Percentiles rank a stretch among this genome's conserved stretches.
Evolutionary conservation across 1,140 invertebrate species (phyloP).

Genomic region (Melipona quadrifasciata): DNA sequence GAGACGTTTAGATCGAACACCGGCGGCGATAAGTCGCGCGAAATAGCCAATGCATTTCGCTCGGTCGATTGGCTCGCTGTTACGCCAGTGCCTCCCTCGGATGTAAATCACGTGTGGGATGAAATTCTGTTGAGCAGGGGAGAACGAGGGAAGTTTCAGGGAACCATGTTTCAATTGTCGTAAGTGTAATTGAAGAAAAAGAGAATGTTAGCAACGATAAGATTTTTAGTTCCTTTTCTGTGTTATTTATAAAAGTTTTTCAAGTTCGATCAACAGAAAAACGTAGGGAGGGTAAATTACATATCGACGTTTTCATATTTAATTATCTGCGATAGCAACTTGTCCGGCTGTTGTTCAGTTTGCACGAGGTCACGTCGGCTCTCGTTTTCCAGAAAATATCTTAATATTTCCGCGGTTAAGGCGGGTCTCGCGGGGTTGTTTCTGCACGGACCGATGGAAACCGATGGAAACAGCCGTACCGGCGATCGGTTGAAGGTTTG

Average conservation of each 20-base stretch:
- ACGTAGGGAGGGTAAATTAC: no score
- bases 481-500: slow-evolving; percentile 55
- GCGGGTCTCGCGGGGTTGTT: neutral
- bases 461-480: slow-evolving; percentile 47
- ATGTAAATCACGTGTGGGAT: neutral
- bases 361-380: no score
- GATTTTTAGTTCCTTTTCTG: no score
- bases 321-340: no score
- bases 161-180: no score
- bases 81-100: neutral
- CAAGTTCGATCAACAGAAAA: no score
- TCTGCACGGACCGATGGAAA: slow-evolving; percentile 12
- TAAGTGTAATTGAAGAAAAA: no score
- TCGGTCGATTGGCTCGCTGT: neutral
- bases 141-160: neutral
- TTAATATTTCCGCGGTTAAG: slow-evolving; percentile 23
- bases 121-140: neutral
- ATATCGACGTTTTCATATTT: no score
- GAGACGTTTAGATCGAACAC: neutral
- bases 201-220: no score
- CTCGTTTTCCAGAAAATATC: slow-evolving; percentile 32
- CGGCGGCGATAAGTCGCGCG: neutral
- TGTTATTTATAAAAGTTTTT: no score
- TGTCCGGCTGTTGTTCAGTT: no score
- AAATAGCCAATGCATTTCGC: neutral